These are phyloP conservation scores for Chitala chitala DNA, from an alignment of 2,113 vertebrate species.

Conservation along the genomic window DNA sequence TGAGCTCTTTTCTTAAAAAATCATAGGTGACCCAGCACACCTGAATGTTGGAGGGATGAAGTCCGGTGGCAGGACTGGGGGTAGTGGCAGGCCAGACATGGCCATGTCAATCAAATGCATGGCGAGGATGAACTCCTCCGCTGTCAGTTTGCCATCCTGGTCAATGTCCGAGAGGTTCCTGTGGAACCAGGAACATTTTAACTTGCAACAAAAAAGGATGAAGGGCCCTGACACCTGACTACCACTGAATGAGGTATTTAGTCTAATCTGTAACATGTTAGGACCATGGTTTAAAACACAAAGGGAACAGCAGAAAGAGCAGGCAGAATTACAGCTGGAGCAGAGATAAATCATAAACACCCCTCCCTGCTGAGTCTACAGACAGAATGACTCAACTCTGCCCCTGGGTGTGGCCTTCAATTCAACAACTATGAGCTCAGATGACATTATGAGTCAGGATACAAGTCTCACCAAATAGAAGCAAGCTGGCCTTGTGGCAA, in stretches of 20 bases:
- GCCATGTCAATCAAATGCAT: slow-evolving; percentile 98
- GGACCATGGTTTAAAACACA: too few species aligned
- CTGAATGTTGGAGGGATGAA: slow-evolving; percentile 93
- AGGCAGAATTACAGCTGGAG: too few species aligned
- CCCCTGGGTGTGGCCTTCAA: too few species aligned
- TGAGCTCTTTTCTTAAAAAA: too few species aligned
- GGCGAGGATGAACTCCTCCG: slow-evolving; percentile 96
- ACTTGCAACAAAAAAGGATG: too few species aligned
- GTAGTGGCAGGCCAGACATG: slow-evolving; percentile 89
- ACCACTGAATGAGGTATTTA: too few species aligned
- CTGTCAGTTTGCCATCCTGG: slow-evolving; percentile 95
- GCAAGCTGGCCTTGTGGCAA: slow-evolving; percentile 93
- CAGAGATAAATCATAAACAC: too few species aligned
- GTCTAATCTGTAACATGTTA: too few species aligned
- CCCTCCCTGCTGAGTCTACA: too few species aligned
- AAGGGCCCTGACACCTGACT: too few species aligned
- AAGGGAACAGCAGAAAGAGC: too few species aligned
- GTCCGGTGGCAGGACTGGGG: slow-evolving; percentile 82
- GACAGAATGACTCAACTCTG: too few species aligned
- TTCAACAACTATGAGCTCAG: not conserved
- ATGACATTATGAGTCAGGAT: not conserved
- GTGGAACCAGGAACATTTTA: not conserved
- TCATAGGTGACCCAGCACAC: slow-evolving; percentile 55
- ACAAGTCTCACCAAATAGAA: slow-evolving; percentile 80
- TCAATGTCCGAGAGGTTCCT: slow-evolving; percentile 98